Base-by-base conservation (phyloP, 2,113 vertebrate genomes). In the Illadopsis cleaveri region DNA sequence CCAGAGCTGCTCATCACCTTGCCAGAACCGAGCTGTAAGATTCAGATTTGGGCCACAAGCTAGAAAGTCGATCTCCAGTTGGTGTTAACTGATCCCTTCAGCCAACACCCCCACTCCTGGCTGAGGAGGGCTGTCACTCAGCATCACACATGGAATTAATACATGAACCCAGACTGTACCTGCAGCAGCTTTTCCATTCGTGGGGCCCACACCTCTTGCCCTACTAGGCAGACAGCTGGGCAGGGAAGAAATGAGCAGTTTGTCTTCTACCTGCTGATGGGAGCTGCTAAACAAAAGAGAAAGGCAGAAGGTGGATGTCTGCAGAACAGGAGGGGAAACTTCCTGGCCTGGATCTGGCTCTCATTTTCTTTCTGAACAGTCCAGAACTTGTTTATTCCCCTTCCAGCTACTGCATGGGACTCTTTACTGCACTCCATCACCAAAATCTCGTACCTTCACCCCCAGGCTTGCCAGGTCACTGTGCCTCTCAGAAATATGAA, bases 91-190 rank as follows among this genome's bases (percentile, higher is more conserved):
- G 92, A 87, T 94, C 84, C 93, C 37, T 75, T 80, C 71, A 82
- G 86, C 70, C 89, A 93, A 93, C 71, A 13, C 93, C 89, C 71
- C 54, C 51, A 14, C 40, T 90, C 57, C 91, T 86, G 82, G 62
- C 90, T 78, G 53, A 75, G 76, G 71, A 89, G 79, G 64, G 82
- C 89, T 82, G 87, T 95, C 71, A 64, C 94, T 96, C 21, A 9
- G 92, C 48, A 68, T 33, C 48, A 93, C 95, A 93, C 71, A 83
- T 90, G 87, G 82, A 93, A 61, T 88, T 83, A 81, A 95, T 88
- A 16, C 66, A 35, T 1, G 19, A 82, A 62, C 38, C 68, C 68
- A 82, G 37, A 10, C 38, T 56, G 40, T 92, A 96, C 93, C 94
- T 95, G 90, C 53, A 68, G 60, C 82, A 94, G 58, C 54, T 78